A percentile compares a stretch with the other conserved stretches of the same genome.
These are phyloP conservation scores for Cremastinae sp. DNA, from an alignment of 2,888 invertebrate species.

Conservation along the genomic window DNA sequence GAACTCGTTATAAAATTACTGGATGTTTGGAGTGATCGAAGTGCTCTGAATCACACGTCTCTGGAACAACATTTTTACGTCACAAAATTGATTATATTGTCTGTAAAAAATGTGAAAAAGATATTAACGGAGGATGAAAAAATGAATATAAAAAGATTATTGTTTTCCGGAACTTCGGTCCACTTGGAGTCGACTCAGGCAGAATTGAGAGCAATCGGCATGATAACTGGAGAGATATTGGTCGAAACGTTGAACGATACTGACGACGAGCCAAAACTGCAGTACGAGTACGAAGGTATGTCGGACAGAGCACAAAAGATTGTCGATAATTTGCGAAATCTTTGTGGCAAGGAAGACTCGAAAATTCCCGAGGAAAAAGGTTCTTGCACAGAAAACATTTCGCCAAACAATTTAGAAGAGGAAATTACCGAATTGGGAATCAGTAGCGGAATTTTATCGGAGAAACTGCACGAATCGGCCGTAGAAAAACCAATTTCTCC, in stretches of 20 bases:
- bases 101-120: slow-evolving; percentile 81
- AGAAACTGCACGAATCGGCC: not conserved
- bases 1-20: slow-evolving; percentile 83
- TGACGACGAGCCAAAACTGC: slow-evolving; percentile 82
- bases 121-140: slow-evolving; percentile 66
- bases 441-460: slow-evolving; percentile 64
- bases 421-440: slow-evolving; percentile 71
- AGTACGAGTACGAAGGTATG: slow-evolving; percentile 86
- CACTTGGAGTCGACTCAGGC: slow-evolving; percentile 86
- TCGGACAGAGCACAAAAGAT: slow-evolving; percentile 81
- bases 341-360: slow-evolving; percentile 24
- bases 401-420: slow-evolving; percentile 67
- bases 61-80: slow-evolving; percentile 87
- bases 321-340: slow-evolving; percentile 80
- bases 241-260: slow-evolving; percentile 81
- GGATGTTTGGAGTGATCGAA: slow-evolving; percentile 86
- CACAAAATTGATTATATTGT: slow-evolving; percentile 85
- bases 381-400: slow-evolving; percentile 59
- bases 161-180: slow-evolving; percentile 85
- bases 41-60: slow-evolving; percentile 84
- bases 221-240: slow-evolving; percentile 87
- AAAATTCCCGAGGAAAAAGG: slow-evolving; percentile 20
- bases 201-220: slow-evolving; percentile 86
- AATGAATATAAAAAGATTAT: slow-evolving; percentile 81
- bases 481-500: slow-evolving; percentile 4